Evolutionary conservation across 2,113 vertebrate genomes (phyloP).

Genomic region (Calyptomena viridis): DNA sequence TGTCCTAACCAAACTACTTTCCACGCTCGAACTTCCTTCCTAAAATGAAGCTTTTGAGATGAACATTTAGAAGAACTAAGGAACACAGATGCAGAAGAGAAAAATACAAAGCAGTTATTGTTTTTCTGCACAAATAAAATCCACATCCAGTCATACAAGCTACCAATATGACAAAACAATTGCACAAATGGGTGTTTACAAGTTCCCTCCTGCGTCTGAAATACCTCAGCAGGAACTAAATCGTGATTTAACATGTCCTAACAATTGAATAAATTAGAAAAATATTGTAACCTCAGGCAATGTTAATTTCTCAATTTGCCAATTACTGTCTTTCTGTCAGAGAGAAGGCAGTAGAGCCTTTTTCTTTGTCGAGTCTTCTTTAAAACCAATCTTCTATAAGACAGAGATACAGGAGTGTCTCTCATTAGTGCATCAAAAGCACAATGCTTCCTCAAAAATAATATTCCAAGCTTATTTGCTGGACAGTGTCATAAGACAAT

Average conservation of each 20-base stretch:
- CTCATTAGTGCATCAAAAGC: neutral
- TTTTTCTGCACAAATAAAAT: neutral
- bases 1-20: conserved; percentile 32
- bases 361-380: neutral
- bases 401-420: neutral
- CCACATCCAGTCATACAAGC: neutral
- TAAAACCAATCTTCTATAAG: neutral
- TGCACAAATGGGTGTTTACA: neutral
- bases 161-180: neutral
- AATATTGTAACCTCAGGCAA: conserved; percentile 15
- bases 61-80: neutral
- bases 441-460: neutral
- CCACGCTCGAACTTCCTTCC: conserved; percentile 41
- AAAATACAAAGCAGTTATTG: neutral
- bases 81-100: neutral
- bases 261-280: conserved; percentile 3
- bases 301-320: neutral
- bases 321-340: neutral
- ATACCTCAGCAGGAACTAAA: conserved; percentile 32
- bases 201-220: conserved; percentile 22
- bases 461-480: neutral
- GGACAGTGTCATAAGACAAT: neutral
- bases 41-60: neutral
- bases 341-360: neutral
- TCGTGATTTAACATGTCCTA: neutral